Base-by-base conservation (phyloP, 2,113 vertebrate genomes). In the Anoura caudifer region DNA sequence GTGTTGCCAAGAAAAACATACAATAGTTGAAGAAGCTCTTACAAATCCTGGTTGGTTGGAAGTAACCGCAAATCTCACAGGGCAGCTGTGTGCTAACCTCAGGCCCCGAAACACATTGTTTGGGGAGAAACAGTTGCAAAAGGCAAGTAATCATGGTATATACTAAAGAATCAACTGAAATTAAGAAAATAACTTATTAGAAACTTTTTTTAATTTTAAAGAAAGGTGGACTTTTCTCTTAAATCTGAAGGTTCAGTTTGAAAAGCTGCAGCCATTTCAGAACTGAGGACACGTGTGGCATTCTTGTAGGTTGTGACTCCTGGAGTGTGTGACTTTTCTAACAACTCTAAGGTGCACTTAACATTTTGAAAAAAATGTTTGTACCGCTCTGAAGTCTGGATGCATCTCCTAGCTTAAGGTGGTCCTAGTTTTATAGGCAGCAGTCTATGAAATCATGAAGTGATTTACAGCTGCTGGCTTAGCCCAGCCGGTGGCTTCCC, bases 391-490 rank as follows among this genome's bases (percentile, higher is more conserved):
- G 54, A 69, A 31, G 28, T 79, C 76, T 75, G n/a, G 28, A 26
- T 5, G 43, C 7, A 2, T 8, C 38, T 24, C 43, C 6, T 4
- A 11, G 28, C 31, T 3, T 3, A 24, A 14, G 20, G 47, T 1
- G 47, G 70, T 8, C 50, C 69, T 38, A 13, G 22, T 26, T 17
- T 38, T 47, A 0, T 2, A 9, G 69, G 19, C 11, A 61, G 65
- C 4, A 1, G 22, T 8, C 7, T 20, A 17, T 12, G 14, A 20
- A 54, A 6, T 6, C 16, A 45, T 0, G 7, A 4, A 31, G n/a
- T 10, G 36, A 19, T 56, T 90, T 10, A 7, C 14, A 4, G 59
- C 28, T 26, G 4, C 59, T 12, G 59, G 24, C 59, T 61, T 12
- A 26, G 59, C 59, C 59, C 59, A 61, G 24, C 20, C 1, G 0